phyloP scores from a whole-genome alignment of 2,113 vertebrate species.

The Hydropotes inermis region DNA sequence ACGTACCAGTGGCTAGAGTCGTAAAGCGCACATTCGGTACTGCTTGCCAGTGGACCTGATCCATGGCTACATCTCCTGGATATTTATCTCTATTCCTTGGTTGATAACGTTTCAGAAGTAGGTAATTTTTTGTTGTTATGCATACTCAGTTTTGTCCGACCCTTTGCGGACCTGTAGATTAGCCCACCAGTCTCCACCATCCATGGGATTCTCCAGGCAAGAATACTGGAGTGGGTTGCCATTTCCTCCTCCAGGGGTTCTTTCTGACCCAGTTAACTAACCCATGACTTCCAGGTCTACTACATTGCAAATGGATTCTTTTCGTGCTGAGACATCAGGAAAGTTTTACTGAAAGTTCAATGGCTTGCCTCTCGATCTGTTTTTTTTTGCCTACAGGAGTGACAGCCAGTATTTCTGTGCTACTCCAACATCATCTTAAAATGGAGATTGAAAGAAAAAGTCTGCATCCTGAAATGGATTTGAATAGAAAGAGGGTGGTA shows the following conservation, averaged over 20 bases:
- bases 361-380: not conserved
- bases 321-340: not conserved
- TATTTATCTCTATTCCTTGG: not conserved
- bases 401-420: not conserved
- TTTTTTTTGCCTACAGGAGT: not conserved
- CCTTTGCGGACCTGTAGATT: not conserved
- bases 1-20: not conserved
- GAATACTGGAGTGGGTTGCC: not conserved
- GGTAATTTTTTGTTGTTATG: not conserved
- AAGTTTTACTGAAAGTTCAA: not conserved
- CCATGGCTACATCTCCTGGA: not conserved
- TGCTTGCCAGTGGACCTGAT: too few species aligned
- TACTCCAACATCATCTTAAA: not conserved
- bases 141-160: not conserved
- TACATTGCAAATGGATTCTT: not conserved
- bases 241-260: not conserved
- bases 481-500: not conserved
- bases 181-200: not conserved
- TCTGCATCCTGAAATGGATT: not conserved
- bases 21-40: rapidly evolving
- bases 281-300: not conserved
- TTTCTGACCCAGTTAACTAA: not conserved
- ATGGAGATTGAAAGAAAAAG: not conserved
- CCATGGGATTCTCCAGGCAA: not conserved
- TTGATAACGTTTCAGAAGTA: not conserved